Percentiles rank a stretch among this genome's conserved stretches.
Evolutionary conservation across 1,140 invertebrate species (phyloP).

Genomic region (Helicorthomorpha holstii): DNA sequence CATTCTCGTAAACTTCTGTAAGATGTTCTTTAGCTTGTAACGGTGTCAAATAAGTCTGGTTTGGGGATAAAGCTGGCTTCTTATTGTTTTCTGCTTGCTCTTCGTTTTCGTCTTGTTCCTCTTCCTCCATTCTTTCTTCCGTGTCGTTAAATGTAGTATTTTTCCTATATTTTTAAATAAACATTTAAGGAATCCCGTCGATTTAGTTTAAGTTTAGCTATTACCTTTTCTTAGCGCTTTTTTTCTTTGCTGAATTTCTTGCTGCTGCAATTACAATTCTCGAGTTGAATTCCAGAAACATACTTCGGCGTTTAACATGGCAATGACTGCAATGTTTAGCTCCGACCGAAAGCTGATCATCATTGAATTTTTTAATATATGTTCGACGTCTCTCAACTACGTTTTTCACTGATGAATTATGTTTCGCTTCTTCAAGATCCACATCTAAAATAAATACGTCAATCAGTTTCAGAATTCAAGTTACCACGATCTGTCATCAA

Average conservation of each 20-base stretch:
- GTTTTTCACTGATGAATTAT: conserved; percentile 12
- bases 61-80: neutral
- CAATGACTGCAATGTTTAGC: conserved; percentile 21
- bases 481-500: neutral
- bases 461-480: neutral
- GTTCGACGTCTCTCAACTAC: conserved; percentile 15
- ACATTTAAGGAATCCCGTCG: neutral
- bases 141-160: neutral
- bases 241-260: neutral
- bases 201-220: neutral
- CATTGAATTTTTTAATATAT: conserved; percentile 16
- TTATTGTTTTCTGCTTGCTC: conserved; percentile 10
- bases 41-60: conserved; percentile 21
- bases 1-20: conserved; percentile 53
- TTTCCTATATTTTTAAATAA: neutral
- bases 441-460: neutral
- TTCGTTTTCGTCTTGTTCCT: conserved; percentile 14
- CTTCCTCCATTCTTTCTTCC: conserved; percentile 3
- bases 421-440: neutral
- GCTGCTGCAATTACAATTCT: neutral
- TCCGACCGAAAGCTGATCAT: conserved; percentile 12
- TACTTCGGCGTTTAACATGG: neutral
- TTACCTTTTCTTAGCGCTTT: neutral
- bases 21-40: conserved; percentile 42
- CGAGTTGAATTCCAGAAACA: neutral